Conservation (phyloP, 2,797 vertebrate species). For the Philypnodon macrostomus region DNA sequence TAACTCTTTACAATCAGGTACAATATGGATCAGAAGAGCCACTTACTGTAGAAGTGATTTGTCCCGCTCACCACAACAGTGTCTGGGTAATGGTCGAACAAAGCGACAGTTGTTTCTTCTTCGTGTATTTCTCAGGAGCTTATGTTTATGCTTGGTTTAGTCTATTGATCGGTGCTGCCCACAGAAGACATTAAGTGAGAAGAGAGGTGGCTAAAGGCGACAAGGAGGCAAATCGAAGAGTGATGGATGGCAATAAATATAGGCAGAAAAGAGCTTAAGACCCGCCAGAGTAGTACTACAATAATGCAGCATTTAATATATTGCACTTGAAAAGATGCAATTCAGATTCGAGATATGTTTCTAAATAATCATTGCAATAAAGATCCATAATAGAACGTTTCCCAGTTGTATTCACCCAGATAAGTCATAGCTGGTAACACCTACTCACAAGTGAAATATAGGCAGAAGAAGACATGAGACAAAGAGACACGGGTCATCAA, state of each 20-base stretch:
- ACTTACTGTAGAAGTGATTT: conserved; percentile 25
- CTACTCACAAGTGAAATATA: neutral
- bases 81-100: conserved; percentile 21
- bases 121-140: conserved; percentile 19
- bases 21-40: conserved; percentile 25
- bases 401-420: neutral
- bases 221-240: conserved; percentile 40
- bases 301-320: conserved; percentile 13
- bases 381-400: conserved; percentile 3
- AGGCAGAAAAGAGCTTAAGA: conserved; percentile 18
- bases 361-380: neutral
- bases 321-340: neutral
- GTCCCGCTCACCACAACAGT: conserved; percentile 13
- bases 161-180: conserved; percentile 53
- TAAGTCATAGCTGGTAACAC: conserved; percentile 6
- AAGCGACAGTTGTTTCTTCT: conserved; percentile 20
- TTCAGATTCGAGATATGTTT: neutral
- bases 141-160: conserved; percentile 46
- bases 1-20: conserved; percentile 12
- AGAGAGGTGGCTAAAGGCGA: conserved; percentile 35
- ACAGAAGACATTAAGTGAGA: conserved; percentile 58
- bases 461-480: neutral
- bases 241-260: conserved; percentile 58
- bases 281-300: conserved; percentile 8
- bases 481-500: too few species aligned